These are phyloP conservation scores for Nomia melanderi DNA, from an alignment of 1,140 invertebrate genomes.

Conservation along the genomic window DNA sequence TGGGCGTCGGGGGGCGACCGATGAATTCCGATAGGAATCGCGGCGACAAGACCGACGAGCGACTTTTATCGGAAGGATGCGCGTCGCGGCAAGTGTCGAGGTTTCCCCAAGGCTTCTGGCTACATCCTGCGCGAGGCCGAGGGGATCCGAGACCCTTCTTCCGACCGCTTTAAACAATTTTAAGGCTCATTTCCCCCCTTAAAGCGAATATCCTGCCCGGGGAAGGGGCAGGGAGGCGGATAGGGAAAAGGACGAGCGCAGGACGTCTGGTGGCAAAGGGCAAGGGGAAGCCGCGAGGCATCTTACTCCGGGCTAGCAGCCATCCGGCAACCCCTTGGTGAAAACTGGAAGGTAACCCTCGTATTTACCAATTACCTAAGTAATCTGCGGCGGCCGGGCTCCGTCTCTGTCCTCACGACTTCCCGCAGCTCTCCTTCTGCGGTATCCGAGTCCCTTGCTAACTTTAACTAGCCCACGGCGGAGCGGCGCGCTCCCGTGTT, in stretches of 20 bases:
- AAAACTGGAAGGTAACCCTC: constrained; percentile 76
- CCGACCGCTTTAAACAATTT: constrained; percentile 81
- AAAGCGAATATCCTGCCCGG: constrained; percentile 78
- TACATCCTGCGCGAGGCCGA: constrained; percentile 50
- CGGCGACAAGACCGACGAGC: background rate
- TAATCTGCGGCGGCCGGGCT: constrained; percentile 77
- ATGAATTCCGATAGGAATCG: no score
- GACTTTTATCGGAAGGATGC: constrained; percentile 22
- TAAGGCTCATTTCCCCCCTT: constrained; percentile 81
- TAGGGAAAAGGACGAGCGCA: constrained; percentile 32
- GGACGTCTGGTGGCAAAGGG: constrained; percentile 19
- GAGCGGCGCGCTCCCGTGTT: constrained; percentile 9
- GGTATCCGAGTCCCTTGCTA: constrained; percentile 51
- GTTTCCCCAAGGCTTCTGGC: constrained; percentile 55
- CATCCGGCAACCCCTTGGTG: constrained; percentile 66
- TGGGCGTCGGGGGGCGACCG: no score
- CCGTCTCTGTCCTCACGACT: constrained; percentile 71
- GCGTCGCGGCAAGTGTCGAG: constrained; percentile 56
- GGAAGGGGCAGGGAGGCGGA: constrained; percentile 1
- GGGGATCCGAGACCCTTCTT: constrained; percentile 70
- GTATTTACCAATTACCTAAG: constrained; percentile 82
- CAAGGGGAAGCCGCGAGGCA: constrained; percentile 62
- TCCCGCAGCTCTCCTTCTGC: constrained; percentile 58
- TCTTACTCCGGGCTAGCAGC: constrained; percentile 57
- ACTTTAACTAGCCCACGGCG: constrained; percentile 65